phyloP scores from a whole-genome alignment of 92 coral and sea anemone genomes.

The Palythoa grandis region DNA sequence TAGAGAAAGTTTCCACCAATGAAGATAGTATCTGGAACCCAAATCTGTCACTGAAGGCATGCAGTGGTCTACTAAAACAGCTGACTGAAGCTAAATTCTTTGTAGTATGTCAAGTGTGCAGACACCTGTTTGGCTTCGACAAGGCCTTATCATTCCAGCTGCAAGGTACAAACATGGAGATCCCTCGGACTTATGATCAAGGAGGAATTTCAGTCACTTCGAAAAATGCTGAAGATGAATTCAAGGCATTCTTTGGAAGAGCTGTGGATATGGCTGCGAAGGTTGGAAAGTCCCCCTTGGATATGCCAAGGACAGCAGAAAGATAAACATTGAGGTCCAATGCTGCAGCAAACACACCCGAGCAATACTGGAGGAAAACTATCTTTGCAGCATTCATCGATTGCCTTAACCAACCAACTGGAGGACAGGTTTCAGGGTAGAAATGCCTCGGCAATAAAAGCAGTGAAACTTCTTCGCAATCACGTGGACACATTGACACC shows the following conservation, averaged over 20 bases:
- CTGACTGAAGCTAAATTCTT: not conserved
- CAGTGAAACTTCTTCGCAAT: no score
- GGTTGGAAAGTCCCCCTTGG: not conserved
- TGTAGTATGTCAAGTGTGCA: not conserved
- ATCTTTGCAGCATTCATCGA: no score
- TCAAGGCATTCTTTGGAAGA: not conserved
- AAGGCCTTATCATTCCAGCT: not conserved
- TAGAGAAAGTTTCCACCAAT: not conserved
- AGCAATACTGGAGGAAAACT: no score
- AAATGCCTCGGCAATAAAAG: no score
- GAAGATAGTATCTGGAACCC: not conserved
- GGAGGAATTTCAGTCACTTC: not conserved
- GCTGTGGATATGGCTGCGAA: not conserved
- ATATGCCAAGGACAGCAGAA: not conserved
- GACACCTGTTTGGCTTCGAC: not conserved
- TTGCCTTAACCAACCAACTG: no score
- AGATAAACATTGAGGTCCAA: not conserved
- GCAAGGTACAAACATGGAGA: not conserved
- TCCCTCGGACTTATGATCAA: not conserved
- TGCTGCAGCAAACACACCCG: not conserved
- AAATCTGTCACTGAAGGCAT: constrained; percentile 2
- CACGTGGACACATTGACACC: no score
- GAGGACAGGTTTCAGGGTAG: no score
- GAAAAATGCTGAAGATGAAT: not conserved
- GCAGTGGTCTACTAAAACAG: not conserved